Conservation (phyloP, 2,113 vertebrate genomes). For the Clarias magur region DNA sequence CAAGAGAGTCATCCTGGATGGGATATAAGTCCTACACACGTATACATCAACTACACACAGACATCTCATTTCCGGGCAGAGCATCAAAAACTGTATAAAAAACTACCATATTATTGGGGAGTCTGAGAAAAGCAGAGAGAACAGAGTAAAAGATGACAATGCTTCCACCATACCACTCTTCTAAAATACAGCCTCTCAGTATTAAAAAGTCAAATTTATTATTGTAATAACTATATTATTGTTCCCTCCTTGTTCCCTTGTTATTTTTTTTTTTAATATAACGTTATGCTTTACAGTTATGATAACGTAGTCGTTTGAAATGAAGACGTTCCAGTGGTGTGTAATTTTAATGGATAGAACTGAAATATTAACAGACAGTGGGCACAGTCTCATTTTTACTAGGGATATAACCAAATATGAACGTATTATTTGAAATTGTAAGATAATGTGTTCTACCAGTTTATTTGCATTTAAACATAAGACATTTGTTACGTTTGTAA, state of each 20-base stretch:
- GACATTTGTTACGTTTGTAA: not conserved
- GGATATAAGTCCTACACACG: not conserved
- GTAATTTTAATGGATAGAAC: not conserved
- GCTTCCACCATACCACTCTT: not conserved
- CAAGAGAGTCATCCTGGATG: not conserved
- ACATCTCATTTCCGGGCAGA: not conserved
- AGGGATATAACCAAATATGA: not conserved
- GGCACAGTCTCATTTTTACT: not conserved
- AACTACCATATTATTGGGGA: not conserved
- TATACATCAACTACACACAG: not conserved
- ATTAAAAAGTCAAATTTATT: slow-evolving; percentile 4
- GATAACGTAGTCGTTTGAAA: not conserved
- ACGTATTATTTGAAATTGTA: not conserved
- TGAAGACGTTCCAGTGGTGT: not conserved
- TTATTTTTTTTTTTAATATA: not conserved
- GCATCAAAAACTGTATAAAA: too few species aligned
- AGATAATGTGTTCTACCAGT: not conserved
- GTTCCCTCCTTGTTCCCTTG: not conserved
- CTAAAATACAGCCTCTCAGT: not conserved
- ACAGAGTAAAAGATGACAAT: not conserved
- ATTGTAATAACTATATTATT: not conserved
- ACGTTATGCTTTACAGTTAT: not conserved
- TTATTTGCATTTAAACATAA: not conserved
- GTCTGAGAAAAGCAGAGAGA: not conserved
- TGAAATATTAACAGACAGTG: not conserved